Percentiles rank a stretch among this genome's conserved stretches.
phyloP scores from a whole-genome alignment of 2,113 vertebrate species.

The Callocephalon fimbriatum region DNA sequence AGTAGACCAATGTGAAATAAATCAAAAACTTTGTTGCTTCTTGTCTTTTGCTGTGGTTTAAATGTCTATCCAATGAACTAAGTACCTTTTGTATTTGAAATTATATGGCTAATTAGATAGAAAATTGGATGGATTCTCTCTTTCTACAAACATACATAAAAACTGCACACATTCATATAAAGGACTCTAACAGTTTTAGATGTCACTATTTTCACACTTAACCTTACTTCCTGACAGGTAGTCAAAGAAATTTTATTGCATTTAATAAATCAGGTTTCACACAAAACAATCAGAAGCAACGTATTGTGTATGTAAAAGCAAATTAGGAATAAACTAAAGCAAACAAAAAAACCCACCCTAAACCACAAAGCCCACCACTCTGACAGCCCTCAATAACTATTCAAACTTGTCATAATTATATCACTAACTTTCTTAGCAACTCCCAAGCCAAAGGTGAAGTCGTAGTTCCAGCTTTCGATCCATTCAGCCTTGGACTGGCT shows the following conservation, averaged over 20 bases:
- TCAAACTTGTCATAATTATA: not conserved
- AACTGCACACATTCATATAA: not conserved
- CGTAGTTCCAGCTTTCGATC: not conserved
- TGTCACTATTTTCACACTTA: not conserved
- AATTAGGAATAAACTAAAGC: not conserved
- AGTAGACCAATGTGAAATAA: not conserved
- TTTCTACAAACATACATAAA: not conserved
- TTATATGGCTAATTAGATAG: not conserved
- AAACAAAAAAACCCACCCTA: not conserved
- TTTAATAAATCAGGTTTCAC: not conserved
- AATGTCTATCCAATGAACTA: not conserved
- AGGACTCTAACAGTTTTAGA: not conserved
- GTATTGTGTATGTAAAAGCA: not conserved
- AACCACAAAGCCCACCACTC: not conserved
- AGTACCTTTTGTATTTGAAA: not conserved
- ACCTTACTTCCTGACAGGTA: not conserved
- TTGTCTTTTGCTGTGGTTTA: not conserved
- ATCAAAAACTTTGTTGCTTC: not conserved
- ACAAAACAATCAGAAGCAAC: not conserved
- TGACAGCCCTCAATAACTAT: not conserved
- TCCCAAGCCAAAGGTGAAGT: not conserved
- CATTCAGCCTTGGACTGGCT: not conserved
- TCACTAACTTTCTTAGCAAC: not conserved
- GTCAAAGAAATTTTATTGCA: not conserved
- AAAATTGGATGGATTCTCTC: not conserved